Evolutionary conservation across 1,140 invertebrate genomes (phyloP).

Genomic region (Lerema accius): DNA sequence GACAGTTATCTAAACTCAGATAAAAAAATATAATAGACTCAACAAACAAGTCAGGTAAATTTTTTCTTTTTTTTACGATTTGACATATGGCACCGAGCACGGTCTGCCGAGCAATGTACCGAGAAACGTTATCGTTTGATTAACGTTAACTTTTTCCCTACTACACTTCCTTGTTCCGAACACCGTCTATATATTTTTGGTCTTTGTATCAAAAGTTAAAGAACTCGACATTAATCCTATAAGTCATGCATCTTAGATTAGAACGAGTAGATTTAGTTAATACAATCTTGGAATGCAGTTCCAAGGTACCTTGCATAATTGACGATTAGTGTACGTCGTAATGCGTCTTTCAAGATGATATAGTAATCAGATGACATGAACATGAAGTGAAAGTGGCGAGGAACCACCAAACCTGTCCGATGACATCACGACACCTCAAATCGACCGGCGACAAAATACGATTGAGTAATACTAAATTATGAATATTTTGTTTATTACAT

Average conservation of each 20-base stretch:
- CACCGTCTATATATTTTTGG: too few relatives aligned
- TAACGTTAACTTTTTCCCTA: too few relatives aligned
- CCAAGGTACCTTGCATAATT: constrained; percentile 13
- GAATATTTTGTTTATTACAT: constrained; percentile 3
- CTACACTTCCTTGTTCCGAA: too few relatives aligned
- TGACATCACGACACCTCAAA: constrained; percentile 51
- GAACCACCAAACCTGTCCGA: constrained; percentile 49
- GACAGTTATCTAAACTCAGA: too few relatives aligned
- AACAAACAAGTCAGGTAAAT: too few relatives aligned
- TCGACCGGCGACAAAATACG: constrained; percentile 23
- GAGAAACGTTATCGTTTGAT: too few relatives aligned
- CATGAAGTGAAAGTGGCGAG: constrained; percentile 62
- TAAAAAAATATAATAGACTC: too few relatives aligned
- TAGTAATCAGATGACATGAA: constrained; percentile 47
- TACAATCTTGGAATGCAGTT: neutral
- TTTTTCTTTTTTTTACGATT: too few relatives aligned
- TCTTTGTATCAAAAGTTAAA: neutral
- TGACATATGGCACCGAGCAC: too few relatives aligned
- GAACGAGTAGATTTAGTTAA: neutral
- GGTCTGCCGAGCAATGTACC: too few relatives aligned
- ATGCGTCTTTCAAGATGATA: constrained; percentile 40
- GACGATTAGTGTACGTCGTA: constrained; percentile 23
- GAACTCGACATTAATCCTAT: neutral
- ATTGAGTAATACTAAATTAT: constrained; percentile 24
- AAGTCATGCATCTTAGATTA: neutral